Conservation (phyloP, 2,113 vertebrate genomes). For the Chionis minor region DNA sequence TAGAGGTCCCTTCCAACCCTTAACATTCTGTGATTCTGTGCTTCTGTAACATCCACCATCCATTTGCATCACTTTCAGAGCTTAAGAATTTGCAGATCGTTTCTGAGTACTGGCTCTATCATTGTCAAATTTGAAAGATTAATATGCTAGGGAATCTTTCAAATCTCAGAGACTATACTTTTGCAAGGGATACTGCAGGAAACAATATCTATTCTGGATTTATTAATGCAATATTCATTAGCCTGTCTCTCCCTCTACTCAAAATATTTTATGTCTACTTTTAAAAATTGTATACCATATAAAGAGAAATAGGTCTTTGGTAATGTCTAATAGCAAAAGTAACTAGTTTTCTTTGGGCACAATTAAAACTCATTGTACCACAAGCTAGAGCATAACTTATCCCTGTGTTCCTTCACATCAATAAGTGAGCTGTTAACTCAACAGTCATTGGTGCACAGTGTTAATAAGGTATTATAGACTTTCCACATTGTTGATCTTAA, state of each 20-base stretch:
- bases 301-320: background rate
- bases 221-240: background rate
- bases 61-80: constrained; percentile 28
- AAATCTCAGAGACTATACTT: background rate
- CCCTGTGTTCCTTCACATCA: background rate
- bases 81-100: constrained; percentile 2
- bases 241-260: background rate
- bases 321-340: background rate
- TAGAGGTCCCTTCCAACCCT: no score
- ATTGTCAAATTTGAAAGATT: constrained; percentile 10
- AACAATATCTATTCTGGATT: background rate
- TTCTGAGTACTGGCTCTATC: background rate
- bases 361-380: background rate
- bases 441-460: background rate
- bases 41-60: no score
- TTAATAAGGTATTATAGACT: background rate
- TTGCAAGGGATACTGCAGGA: background rate
- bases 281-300: background rate
- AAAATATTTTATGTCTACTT: background rate
- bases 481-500: background rate
- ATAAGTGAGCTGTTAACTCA: background rate
- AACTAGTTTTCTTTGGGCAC: background rate
- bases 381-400: background rate
- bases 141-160: background rate
- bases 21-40: no score